Evolutionary conservation across 2,113 vertebrate species (phyloP).

Genomic region (Nannospalax galili): DNA sequence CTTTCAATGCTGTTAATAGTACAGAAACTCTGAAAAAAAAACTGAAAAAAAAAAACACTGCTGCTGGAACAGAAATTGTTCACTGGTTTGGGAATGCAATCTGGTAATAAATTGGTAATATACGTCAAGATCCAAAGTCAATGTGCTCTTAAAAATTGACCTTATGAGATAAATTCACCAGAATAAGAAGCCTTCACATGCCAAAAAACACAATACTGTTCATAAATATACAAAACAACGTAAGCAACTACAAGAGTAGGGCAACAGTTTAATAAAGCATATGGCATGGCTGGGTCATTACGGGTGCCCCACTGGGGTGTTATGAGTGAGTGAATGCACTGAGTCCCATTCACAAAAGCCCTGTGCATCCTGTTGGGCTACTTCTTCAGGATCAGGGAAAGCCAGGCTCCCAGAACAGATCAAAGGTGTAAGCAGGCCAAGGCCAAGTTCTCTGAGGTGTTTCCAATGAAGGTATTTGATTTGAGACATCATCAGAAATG

Average conservation of each 20-base stretch:
- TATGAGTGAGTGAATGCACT: too few relatives aligned
- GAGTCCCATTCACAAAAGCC: not conserved
- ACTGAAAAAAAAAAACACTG: not conserved
- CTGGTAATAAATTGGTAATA: too few relatives aligned
- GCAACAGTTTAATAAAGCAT: not conserved
- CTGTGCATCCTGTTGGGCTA: too few relatives aligned
- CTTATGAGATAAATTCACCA: constrained; percentile 39
- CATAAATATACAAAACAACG: not conserved
- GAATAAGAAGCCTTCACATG: not conserved
- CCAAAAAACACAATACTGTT: not conserved
- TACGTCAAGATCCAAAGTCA: not conserved
- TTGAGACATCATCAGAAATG: not conserved
- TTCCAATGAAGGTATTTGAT: not conserved
- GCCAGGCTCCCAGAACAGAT: not conserved
- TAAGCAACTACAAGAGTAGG: not conserved
- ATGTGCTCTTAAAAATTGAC: constrained; percentile 7
- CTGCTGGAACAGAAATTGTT: not conserved
- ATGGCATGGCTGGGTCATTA: not conserved
- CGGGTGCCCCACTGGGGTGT: not conserved
- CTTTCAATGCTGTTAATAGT: not conserved
- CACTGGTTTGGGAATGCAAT: not conserved
- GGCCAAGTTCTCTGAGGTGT: not conserved
- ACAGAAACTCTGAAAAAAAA: too few relatives aligned
- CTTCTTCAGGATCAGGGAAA: not conserved
- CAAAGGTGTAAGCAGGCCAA: not conserved